A percentile compares a stretch with the other conserved stretches of the same genome.
Conservation (phyloP, 37 sponge, comb jelly and placozoan genomes). For the Mnemiopsis leidyi region DNA sequence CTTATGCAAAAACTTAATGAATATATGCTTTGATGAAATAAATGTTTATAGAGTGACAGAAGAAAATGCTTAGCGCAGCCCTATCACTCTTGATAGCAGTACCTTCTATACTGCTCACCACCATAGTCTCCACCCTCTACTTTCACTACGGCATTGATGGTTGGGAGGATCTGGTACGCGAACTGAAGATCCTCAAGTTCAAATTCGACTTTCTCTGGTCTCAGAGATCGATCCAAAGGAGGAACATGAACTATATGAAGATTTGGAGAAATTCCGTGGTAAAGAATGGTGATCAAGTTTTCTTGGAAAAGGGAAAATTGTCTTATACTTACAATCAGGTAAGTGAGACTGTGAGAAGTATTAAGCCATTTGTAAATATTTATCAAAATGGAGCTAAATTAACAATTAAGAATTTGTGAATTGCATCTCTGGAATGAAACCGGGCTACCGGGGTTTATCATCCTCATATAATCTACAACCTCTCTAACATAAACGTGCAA, state of each 20-base stretch:
- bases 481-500: too few relatives aligned
- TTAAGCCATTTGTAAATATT: too few relatives aligned
- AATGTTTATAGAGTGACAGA: too few relatives aligned
- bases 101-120: background rate
- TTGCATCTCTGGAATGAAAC: too few relatives aligned
- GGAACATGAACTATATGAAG: constrained; percentile 39
- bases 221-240: background rate
- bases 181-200: background rate
- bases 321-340: constrained; percentile 14
- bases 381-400: too few relatives aligned
- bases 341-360: too few relatives aligned
- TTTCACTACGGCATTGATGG: constrained; percentile 19
- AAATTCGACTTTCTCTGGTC: background rate
- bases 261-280: background rate
- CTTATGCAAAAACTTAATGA: too few relatives aligned
- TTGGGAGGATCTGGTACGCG: background rate
- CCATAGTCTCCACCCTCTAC: background rate
- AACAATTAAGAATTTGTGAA: too few relatives aligned
- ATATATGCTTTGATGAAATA: too few relatives aligned
- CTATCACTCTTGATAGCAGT: background rate
- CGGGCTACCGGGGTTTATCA: too few relatives aligned
- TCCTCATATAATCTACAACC: too few relatives aligned
- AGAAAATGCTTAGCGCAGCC: background rate
- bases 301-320: background rate
- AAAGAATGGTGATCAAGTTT: background rate